Conservation (phyloP, 2,113 vertebrate genomes). For the Phainopepla nitens region DNA sequence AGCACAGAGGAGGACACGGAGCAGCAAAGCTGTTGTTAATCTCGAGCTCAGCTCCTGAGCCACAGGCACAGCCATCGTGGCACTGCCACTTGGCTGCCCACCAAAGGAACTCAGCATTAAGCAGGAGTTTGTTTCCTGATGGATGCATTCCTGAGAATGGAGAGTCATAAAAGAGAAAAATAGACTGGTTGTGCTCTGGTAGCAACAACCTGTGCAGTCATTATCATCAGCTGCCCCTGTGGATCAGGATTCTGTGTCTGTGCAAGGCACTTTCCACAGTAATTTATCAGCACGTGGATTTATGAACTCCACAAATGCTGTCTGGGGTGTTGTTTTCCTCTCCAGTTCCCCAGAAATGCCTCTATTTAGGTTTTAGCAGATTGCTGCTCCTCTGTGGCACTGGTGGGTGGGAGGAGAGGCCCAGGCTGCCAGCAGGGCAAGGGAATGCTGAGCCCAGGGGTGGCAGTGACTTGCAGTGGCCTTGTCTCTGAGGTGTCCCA, state of each 20-base stretch:
- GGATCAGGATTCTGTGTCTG: constrained; percentile 9
- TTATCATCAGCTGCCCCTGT: neutral
- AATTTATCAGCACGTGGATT: constrained; percentile 35
- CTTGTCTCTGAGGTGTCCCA: neutral
- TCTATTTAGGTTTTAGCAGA: constrained; percentile 43
- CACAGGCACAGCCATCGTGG: neutral
- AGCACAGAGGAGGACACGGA: neutral
- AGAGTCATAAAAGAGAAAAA: constrained; percentile 46
- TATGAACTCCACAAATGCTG: neutral
- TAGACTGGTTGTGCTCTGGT: neutral
- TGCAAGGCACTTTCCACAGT: neutral
- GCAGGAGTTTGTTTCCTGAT: neutral
- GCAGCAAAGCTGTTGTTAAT: neutral
- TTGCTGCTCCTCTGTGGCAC: neutral
- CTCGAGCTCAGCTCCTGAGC: neutral
- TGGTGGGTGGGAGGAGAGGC: neutral
- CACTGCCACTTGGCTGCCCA: neutral
- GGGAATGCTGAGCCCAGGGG: neutral
- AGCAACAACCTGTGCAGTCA: constrained; percentile 37
- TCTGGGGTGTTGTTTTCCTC: neutral
- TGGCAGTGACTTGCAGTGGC: neutral
- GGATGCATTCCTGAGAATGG: constrained; percentile 3
- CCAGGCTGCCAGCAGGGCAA: neutral
- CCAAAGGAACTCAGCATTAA: neutral
- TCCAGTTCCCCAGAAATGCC: constrained; percentile 21